These are phyloP conservation scores for Lepidurus couesii DNA, from an alignment of 1,140 invertebrate genomes.

Conservation along the genomic window DNA sequence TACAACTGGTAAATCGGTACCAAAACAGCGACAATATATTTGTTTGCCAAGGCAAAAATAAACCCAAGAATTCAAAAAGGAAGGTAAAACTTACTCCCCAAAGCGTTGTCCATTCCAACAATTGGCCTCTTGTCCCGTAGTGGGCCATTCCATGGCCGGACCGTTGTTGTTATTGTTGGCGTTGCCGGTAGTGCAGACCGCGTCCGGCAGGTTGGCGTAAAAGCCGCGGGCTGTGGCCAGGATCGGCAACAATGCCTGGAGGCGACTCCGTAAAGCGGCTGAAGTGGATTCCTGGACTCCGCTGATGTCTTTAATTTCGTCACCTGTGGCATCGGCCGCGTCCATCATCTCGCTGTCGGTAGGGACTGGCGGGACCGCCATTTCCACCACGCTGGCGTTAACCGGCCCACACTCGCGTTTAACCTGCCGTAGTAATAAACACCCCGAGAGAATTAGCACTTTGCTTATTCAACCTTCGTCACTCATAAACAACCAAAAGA, in stretches of 20 bases:
- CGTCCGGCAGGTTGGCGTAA: constrained; percentile 61
- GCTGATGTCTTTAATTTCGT: constrained; percentile 29
- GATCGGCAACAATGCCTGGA: constrained; percentile 59
- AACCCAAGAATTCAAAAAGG: not conserved
- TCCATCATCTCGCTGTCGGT: constrained; percentile 9
- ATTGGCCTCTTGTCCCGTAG: constrained; percentile 42
- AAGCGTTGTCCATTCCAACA: constrained; percentile 71
- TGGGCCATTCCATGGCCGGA: constrained; percentile 1
- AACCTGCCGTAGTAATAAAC: not conserved
- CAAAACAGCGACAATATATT: no score
- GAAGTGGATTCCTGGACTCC: constrained; percentile 25
- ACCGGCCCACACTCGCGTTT: constrained; percentile 24
- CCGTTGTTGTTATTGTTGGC: constrained; percentile 38
- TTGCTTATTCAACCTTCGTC: not conserved
- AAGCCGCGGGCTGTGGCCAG: constrained; percentile 62
- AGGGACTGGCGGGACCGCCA: constrained; percentile 12
- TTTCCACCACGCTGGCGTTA: constrained; percentile 24
- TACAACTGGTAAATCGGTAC: no score
- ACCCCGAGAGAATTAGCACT: not conserved
- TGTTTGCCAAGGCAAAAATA: no score
- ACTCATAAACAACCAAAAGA: not conserved
- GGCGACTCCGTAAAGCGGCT: constrained; percentile 47
- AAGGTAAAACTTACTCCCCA: constrained; percentile 60
- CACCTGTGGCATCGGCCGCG: constrained; percentile 1
- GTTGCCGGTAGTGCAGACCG: constrained; percentile 56